These are phyloP conservation scores for Mimas tiliae DNA, from an alignment of 2,888 invertebrate genomes.

Conservation along the genomic window DNA sequence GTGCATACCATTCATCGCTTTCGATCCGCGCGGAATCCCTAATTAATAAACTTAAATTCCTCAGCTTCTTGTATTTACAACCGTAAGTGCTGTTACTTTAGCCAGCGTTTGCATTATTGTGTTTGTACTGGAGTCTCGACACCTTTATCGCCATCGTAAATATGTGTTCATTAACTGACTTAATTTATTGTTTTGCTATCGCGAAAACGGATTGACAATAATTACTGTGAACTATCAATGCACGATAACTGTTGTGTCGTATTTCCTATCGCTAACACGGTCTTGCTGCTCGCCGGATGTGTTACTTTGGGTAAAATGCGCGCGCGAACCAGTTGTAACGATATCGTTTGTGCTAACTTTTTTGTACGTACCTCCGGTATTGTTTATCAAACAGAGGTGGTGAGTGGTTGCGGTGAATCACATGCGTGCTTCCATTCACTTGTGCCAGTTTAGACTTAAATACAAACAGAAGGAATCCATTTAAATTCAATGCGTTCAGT, in stretches of 20 bases:
- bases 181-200: constrained; percentile 20
- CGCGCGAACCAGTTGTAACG: constrained; percentile 4
- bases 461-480: not conserved
- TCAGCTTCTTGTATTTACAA: constrained; percentile 3
- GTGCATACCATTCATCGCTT: too few species aligned
- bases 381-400: too few species aligned
- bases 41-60: not conserved
- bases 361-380: not conserved
- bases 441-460: not conserved
- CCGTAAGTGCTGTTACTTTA: not conserved
- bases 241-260: not conserved
- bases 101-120: not conserved
- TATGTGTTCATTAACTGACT: not conserved
- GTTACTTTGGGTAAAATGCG: constrained; percentile 22
- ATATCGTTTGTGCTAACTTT: not conserved
- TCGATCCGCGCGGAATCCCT: not conserved
- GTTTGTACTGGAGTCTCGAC: not conserved
- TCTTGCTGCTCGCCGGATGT: constrained; percentile 22
- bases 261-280: constrained; percentile 18
- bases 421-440: not conserved
- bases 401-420: not conserved
- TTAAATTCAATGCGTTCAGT: not conserved
- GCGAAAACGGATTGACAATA: constrained; percentile 6
- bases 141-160: constrained; percentile 13
- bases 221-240: too few species aligned